Conservation (phyloP, 1,140 invertebrate species). For the Hylyphantes graminicola region DNA sequence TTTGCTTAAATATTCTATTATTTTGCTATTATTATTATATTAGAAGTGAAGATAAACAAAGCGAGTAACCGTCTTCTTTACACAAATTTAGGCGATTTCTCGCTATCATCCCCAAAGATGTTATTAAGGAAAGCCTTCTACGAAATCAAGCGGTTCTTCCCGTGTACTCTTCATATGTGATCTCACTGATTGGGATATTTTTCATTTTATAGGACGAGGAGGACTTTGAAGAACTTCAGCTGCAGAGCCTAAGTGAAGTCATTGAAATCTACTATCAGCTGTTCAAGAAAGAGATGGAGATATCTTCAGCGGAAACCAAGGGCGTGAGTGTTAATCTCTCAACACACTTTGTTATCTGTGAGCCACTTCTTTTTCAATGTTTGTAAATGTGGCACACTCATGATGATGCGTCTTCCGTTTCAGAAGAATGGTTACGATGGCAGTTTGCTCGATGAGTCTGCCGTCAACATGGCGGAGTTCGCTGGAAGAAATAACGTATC, state of each 20-base stretch:
- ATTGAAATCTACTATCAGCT: conserved; percentile 37
- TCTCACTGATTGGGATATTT: background rate
- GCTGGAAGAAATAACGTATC: conserved; percentile 22
- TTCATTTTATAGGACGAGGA: conserved; percentile 24
- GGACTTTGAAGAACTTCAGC: conserved; percentile 27
- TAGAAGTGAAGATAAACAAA: too few relatives aligned
- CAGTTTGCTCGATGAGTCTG: conserved; percentile 10
- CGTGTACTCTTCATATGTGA: too few relatives aligned
- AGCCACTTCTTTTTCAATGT: too few relatives aligned
- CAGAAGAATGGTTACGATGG: conserved; percentile 43
- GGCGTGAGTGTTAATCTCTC: conserved; percentile 3
- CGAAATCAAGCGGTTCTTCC: too few relatives aligned
- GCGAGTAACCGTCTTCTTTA: too few relatives aligned
- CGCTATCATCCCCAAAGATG: too few relatives aligned
- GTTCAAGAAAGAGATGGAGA: conserved; percentile 34
- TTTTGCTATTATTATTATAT: too few relatives aligned
- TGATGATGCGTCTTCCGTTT: background rate
- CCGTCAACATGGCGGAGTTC: conserved; percentile 3
- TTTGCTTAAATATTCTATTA: too few relatives aligned
- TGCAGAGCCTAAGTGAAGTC: conserved; percentile 34
- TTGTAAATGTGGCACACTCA: too few relatives aligned
- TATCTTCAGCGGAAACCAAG: conserved; percentile 1
- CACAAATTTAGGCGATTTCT: too few relatives aligned
- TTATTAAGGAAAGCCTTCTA: too few relatives aligned
- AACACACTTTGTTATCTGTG: background rate